Conservation (phyloP, 2,888 invertebrate genomes). For the Cheilosia pagana region DNA sequence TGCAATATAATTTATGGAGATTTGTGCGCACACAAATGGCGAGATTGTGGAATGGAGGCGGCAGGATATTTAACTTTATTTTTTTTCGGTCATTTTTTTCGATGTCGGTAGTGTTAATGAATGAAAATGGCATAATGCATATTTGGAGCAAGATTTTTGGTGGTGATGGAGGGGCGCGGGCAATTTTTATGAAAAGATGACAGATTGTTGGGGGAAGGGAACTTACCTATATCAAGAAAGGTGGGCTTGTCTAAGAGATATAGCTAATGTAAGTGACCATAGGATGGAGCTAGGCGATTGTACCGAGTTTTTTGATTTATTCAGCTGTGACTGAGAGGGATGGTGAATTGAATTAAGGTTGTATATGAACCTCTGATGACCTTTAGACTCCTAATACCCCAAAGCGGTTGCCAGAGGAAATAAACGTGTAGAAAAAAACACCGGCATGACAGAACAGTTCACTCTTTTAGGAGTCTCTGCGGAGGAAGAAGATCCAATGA, state of each 20-base stretch:
- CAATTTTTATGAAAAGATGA: constrained; percentile 2
- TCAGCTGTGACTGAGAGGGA: not conserved
- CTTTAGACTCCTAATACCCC: too few species aligned
- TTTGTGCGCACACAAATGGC: constrained; percentile 60
- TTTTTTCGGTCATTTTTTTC: constrained; percentile 28
- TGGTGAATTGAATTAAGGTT: too few species aligned
- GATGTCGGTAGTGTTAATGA: constrained; percentile 60
- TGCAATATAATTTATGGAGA: constrained; percentile 71
- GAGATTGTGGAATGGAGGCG: constrained; percentile 54
- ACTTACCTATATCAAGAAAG: not conserved
- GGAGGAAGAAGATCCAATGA: too few species aligned
- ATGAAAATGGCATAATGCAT: constrained; percentile 63
- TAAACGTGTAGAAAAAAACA: too few species aligned
- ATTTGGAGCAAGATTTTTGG: constrained; percentile 51
- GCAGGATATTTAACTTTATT: constrained; percentile 51
- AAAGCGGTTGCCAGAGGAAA: too few species aligned
- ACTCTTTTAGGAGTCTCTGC: too few species aligned
- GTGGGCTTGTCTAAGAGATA: not conserved
- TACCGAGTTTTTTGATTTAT: not conserved
- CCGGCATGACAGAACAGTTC: too few species aligned
- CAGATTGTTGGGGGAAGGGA: constrained; percentile 13
- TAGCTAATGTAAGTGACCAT: not conserved
- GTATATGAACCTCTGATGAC: too few species aligned
- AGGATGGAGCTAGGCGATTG: not conserved
- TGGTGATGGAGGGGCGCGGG: not conserved